These are phyloP conservation scores for Caenorhabditis brenneri DNA, from an alignment of 1,140 invertebrate genomes.

Conservation along the genomic window DNA sequence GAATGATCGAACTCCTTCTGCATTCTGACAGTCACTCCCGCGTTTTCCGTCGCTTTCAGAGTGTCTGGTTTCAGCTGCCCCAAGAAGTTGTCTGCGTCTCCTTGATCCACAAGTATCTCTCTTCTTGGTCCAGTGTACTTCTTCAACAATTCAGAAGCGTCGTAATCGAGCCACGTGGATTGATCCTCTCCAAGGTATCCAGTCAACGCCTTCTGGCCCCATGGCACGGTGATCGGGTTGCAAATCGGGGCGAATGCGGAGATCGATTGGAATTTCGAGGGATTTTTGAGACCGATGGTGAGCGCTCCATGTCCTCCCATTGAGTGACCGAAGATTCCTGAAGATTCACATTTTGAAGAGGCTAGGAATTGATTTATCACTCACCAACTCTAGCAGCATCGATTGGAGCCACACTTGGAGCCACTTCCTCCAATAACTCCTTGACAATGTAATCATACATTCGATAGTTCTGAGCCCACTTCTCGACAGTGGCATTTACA, in stretches of 20 bases:
- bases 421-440: constrained; percentile 81
- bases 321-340: constrained; percentile 72
- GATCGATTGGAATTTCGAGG: constrained; percentile 84
- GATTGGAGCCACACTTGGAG: constrained; percentile 79
- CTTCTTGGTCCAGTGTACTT: constrained; percentile 84
- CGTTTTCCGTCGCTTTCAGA: constrained; percentile 77
- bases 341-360: too few relatives aligned
- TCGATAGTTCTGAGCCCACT: constrained; percentile 90
- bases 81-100: constrained; percentile 86
- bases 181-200: constrained; percentile 80
- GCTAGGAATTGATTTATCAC: too few relatives aligned
- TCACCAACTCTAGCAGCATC: constrained; percentile 68
- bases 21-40: constrained; percentile 78
- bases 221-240: constrained; percentile 83
- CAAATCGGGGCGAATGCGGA: constrained; percentile 96
- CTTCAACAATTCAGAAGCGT: constrained; percentile 83
- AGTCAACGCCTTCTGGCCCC: constrained; percentile 83
- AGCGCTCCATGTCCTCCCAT: constrained; percentile 85
- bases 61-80: constrained; percentile 86
- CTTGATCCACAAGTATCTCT: constrained; percentile 88
- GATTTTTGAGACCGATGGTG: constrained; percentile 88
- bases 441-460: constrained; percentile 96
- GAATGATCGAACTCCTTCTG: constrained; percentile 90
- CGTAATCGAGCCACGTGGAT: constrained; percentile 82
- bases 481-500: constrained; percentile 85